Evolutionary conservation across 1,140 invertebrate genomes (phyloP), one percentile per base, ranked within the genome.

Genomic region (Cyclina sinensis): DNA sequence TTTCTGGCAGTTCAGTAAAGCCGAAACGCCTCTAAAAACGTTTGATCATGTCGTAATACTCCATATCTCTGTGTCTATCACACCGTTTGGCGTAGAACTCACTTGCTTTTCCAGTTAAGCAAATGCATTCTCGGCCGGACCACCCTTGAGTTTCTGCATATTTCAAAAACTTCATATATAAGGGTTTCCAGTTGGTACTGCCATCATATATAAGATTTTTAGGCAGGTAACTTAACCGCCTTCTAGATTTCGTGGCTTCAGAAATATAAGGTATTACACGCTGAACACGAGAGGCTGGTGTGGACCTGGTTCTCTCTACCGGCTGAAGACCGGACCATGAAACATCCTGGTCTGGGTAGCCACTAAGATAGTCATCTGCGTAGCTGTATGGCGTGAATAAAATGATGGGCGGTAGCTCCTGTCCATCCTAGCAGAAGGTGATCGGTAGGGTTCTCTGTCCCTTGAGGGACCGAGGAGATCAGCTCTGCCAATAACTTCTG

Each of bases 1-100:
- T 81, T n/a, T 81, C 54, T 4, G 79, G 79, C 5, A 81, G n/a
- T 35, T 81, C 79, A 5, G 51, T 81, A 35, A 81, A 65, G 0
- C 79, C 79, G 35, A 81, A 59, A 1, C 57, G 30, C 37, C 43
- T 81, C 24, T 81, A 30, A 1, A 81, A 81, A 1, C n/a, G 9
- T 48, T 62, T n/a, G 7, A 76, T 24, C 5, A 79, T 5, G 30
- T 79, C 54, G 54, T 62, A 81, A 81, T 62, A 81, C 37, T 81
- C 79, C 54, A 81, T 11, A 35, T 62, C 79, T 12, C 16, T n/a
- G 54, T 54, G 4, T 3, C 54, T 5, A 11, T 81, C 54, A 24
- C 51, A 24, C 18, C 30, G 27, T 9, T 43, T 59, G 57, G 79
- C 79, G n/a, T 79, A 79, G n/a, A n/a, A n/a, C n/a, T n/a, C n/a